Evolutionary conservation across 2,888 invertebrate genomes (phyloP).

Genomic region (Drosophila picticornis): DNA sequence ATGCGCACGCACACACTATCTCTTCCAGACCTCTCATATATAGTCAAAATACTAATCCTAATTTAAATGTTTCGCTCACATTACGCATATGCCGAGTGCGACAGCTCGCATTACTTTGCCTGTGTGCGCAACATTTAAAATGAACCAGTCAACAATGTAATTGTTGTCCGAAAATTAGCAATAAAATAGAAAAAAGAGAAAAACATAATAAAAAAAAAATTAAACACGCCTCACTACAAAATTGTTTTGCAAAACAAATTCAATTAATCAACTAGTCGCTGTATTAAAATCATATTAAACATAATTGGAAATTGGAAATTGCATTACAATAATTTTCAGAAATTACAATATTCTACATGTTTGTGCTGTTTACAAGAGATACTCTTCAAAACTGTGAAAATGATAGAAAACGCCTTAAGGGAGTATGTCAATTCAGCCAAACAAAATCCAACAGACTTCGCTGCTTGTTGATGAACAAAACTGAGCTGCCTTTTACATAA

Average conservation of each 20-base stretch:
- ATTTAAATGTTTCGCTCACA: slow-evolving; percentile 66
- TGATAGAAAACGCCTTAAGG: neutral
- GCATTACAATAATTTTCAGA: slow-evolving; percentile 30
- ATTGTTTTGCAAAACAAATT: slow-evolving; percentile 67
- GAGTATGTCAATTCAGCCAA: too few species aligned
- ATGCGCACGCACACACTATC: slow-evolving; percentile 40
- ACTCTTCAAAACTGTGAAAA: neutral
- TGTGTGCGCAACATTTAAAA: slow-evolving; percentile 22
- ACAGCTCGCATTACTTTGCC: neutral
- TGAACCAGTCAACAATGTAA: slow-evolving; percentile 59
- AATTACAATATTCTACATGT: neutral
- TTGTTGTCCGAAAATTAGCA: slow-evolving; percentile 58
- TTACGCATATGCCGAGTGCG: slow-evolving; percentile 38
- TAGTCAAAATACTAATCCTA: slow-evolving; percentile 70
- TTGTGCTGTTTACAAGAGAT: neutral
- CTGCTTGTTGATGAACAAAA: neutral
- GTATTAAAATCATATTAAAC: slow-evolving; percentile 65
- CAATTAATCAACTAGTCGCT: slow-evolving; percentile 55
- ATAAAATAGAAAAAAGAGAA: slow-evolving; percentile 21
- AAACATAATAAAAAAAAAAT: slow-evolving; percentile 13
- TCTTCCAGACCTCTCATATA: neutral
- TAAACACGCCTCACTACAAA: slow-evolving; percentile 10
- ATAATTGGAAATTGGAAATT: slow-evolving; percentile 64
- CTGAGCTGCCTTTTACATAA: neutral
- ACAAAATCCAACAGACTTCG: neutral